These are phyloP conservation scores for Hippolais icterina DNA, from an alignment of 2,113 vertebrate genomes.

Conservation along the genomic window DNA sequence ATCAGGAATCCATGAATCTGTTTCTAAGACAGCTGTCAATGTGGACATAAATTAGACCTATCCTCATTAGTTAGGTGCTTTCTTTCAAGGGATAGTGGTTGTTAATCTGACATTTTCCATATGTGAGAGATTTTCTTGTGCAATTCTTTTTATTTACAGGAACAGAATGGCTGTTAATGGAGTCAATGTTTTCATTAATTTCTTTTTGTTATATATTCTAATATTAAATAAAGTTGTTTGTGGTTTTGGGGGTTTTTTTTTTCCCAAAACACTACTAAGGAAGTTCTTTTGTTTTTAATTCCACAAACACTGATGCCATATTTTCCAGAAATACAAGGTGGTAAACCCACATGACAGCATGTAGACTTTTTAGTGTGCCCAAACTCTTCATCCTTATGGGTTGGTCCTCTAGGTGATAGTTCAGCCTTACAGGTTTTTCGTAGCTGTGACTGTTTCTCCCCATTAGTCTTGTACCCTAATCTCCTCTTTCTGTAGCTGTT, in stretches of 20 bases:
- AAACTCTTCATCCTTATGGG: neutral
- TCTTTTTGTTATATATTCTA: neutral
- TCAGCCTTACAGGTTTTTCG: neutral
- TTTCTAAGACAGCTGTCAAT: conserved; percentile 59
- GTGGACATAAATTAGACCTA: conserved; percentile 37
- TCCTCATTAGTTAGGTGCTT: conserved; percentile 14
- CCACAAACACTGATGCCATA: neutral
- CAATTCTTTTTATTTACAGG: neutral
- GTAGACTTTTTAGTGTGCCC: neutral
- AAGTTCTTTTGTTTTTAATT: neutral
- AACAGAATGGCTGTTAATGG: neutral
- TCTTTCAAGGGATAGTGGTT: neutral
- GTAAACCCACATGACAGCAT: rapidly evolving
- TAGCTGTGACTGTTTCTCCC: neutral
- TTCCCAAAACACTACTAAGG: neutral
- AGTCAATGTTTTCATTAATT: neutral
- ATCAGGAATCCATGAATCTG: conserved; percentile 44
- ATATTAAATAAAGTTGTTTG: neutral
- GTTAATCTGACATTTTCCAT: neutral
- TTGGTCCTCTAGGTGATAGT: neutral
- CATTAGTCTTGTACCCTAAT: neutral
- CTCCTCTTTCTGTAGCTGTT: neutral
- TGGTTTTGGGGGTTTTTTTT: neutral
- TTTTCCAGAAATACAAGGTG: neutral
- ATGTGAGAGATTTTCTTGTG: neutral